These are phyloP conservation scores for Neoitamus cyanurus DNA, from an alignment of 2,888 invertebrate genomes.

Conservation along the genomic window DNA sequence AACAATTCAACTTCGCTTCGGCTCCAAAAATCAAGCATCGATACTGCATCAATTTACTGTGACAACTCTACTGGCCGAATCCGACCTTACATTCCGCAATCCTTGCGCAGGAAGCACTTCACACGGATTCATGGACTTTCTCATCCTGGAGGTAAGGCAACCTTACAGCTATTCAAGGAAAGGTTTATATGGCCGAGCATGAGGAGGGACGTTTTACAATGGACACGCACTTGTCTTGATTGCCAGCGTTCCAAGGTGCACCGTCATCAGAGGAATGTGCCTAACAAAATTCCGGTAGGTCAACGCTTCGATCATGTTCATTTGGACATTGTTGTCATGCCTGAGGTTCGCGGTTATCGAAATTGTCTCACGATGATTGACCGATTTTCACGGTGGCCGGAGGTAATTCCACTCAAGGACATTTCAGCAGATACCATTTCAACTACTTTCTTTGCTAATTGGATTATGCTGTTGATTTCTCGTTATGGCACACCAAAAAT, in stretches of 20 bases:
- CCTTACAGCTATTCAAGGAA: slow-evolving; percentile 45
- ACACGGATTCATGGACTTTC: slow-evolving; percentile 49
- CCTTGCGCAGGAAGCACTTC: neutral
- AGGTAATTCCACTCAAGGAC: slow-evolving; percentile 20
- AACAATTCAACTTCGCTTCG: neutral
- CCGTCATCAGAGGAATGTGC: neutral
- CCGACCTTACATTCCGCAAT: neutral
- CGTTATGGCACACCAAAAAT: too few species aligned
- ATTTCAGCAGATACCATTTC: slow-evolving; percentile 48
- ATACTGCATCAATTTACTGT: neutral
- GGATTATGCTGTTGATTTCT: too few species aligned
- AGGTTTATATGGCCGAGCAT: slow-evolving; percentile 54
- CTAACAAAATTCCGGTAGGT: neutral
- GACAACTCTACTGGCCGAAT: neutral
- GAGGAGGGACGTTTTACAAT: slow-evolving; percentile 49
- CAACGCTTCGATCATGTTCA: slow-evolving; percentile 33
- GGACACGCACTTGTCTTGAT: neutral
- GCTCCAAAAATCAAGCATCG: neutral
- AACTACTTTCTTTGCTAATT: too few species aligned
- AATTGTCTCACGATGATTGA: slow-evolving; percentile 31
- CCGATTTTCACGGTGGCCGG: slow-evolving; percentile 31
- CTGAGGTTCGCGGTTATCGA: slow-evolving; percentile 30
- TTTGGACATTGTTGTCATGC: slow-evolving; percentile 1
- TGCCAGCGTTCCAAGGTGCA: slow-evolving; percentile 41
- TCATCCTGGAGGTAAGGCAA: slow-evolving; percentile 53